Evolutionary conservation across 92 coral and sea anemone genomes (phyloP), one percentile per base, ranked within the genome.

Genomic region (Epizoanthus rinbou): DNA sequence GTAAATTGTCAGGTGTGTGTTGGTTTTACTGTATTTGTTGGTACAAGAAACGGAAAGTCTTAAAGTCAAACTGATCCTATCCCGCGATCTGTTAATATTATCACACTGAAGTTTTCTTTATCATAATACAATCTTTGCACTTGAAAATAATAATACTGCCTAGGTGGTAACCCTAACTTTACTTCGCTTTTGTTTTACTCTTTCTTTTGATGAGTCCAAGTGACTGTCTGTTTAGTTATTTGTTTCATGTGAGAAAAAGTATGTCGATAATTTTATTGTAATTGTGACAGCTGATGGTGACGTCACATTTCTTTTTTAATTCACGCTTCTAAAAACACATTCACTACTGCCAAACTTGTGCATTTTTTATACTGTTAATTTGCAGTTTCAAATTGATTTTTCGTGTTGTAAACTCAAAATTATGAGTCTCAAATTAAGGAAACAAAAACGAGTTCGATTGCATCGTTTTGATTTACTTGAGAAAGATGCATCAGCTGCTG

Each of bases 401-500:
- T 22, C 28, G 3, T 15, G 60, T 73, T 5, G 13, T n/a, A 43
- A 41, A 43, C 33, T 23, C 70, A n/a, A 6, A 18, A 31, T 10
- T 4, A 9, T 22, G 25, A 24, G 23, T 78, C 31, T 78, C 41
- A 8, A 41, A 59, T 13, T 28, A 28, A 23, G 9, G 23, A 58
- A 52, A 10, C 11, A 22, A 41, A 37, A 21, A 15, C 16, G 16
- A 50, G 54, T 50, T 11, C 8, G 5, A 78, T 16, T 37, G 10
- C 19, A 78, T 54, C 50, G 10, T 19, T 57, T 60, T 62, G 47
- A 39, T 39, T 15, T 37, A 60, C 21, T 50, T 19, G 15, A 69
- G 82, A 78, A 78, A 39, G 82, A 59, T 59, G 15, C 82, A 76
- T 69, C 54, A 76, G 57, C 39, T 76, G 82, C 63, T 57, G 69